Evolutionary conservation across 2,113 vertebrate genomes (phyloP).

Genomic region (Zootoca vivipara): DNA sequence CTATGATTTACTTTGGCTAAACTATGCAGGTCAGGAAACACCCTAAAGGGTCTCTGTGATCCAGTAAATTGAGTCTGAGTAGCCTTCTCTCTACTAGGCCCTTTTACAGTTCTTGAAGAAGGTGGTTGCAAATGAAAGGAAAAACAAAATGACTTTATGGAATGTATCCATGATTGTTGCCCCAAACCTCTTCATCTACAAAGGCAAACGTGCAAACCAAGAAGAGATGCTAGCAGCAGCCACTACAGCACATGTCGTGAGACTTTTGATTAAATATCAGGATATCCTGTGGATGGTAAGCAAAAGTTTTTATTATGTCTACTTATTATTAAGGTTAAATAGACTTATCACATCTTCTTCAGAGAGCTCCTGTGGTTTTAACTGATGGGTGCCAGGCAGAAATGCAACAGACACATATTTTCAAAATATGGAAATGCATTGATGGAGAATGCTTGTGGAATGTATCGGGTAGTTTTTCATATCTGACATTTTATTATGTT

Average conservation of each 20-base stretch:
- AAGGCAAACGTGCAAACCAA: slow-evolving; percentile 81
- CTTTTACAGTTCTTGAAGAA: slow-evolving; percentile 90
- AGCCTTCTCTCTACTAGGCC: slow-evolving; percentile 75
- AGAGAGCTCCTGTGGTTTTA: not conserved
- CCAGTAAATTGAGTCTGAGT: not conserved
- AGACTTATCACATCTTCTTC: not conserved
- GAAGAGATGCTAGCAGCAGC: slow-evolving; percentile 88
- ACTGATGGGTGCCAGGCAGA: not conserved
- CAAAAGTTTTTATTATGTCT: not conserved
- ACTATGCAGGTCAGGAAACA: not conserved
- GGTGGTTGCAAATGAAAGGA: slow-evolving; percentile 90
- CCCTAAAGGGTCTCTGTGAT: not conserved
- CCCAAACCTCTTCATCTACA: slow-evolving; percentile 90
- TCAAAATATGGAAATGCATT: not conserved
- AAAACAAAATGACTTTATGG: slow-evolving; percentile 95
- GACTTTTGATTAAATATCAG: slow-evolving; percentile 89
- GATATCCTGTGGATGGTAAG: slow-evolving; percentile 94
- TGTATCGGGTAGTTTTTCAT: no score
- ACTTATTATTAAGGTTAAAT: not conserved
- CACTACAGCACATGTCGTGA: slow-evolving; percentile 86
- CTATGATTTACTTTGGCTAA: not conserved
- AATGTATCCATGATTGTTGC: slow-evolving; percentile 97
- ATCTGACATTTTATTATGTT: no score
- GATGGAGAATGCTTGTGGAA: not conserved
- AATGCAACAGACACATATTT: not conserved